Base-by-base conservation (phyloP, 1,140 invertebrate genomes). In the Rhyzopertha dominica region DNA sequence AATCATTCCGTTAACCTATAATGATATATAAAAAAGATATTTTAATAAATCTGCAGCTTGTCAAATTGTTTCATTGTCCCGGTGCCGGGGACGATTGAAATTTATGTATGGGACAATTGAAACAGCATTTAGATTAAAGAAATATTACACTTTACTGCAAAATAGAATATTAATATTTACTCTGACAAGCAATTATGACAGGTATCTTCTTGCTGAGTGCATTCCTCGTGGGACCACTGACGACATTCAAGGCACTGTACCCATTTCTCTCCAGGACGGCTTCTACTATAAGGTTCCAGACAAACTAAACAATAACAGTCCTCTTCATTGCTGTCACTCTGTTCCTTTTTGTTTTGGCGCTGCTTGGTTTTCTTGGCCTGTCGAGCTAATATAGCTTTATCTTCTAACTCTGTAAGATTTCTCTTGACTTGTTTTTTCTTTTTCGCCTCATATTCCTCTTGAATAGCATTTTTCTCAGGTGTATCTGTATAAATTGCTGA, bases 401-500 rank as follows among this genome's bases (percentile, higher is more conserved):
- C 16, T 18, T 51, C 28, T 40, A 39, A 5, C 24, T 41, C 26
- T n/a, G n/a, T n/a, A 38, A 39, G 44, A 22, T 18, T 31, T 42
- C 18, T 43, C 30, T 47, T 32, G 16, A 41, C 23, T 26, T 43
- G 31, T 26, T 32, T 45, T 30, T 13, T n/a, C 20, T 22, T 18
- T 47, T 28, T n/a, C 16, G 30, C 31, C 13, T 48, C 30, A 26
- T 24, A 24, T 16, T 35, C 54, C 26, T 18, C 32, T 34, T 35
- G 40, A 17, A 58, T 49, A 29, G 26, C 32, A 39, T 53, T 36
- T 45, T 55, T 56, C 23, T 56, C 53, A 12, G 56, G 50, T 26
- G 47, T 58, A 31, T 57, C 56, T 16, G 56, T 61, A 29, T 55
- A 56, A 12, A 59, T 61, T 9, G 54, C 49, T 31, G 59, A 59